These are phyloP conservation scores for Pilophorus perplexus DNA, from an alignment of 2,888 invertebrate genomes.

Conservation along the genomic window DNA sequence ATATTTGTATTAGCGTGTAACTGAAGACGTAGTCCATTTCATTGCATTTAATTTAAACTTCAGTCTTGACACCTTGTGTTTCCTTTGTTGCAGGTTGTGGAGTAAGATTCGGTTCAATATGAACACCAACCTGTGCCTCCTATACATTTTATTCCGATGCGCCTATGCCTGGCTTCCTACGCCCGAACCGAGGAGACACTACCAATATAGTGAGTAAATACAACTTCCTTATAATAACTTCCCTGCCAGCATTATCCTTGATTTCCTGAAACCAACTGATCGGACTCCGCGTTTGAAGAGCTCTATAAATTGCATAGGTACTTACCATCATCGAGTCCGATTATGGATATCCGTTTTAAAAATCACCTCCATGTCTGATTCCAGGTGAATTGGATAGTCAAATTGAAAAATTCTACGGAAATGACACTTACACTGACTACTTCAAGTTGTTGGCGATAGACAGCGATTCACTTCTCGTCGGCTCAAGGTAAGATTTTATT, in stretches of 20 bases:
- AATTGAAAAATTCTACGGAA: conserved; percentile 74
- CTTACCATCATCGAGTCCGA: too few species aligned
- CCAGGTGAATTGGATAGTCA: conserved; percentile 66
- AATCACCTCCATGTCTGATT: too few species aligned
- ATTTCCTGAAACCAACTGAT: too few species aligned
- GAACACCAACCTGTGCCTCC: conserved; percentile 29
- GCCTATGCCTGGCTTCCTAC: conserved; percentile 41
- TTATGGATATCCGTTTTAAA: too few species aligned
- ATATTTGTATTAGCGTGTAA: too few species aligned
- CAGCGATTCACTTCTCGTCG: conserved; percentile 80
- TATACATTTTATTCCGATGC: conserved; percentile 31
- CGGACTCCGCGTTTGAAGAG: too few species aligned
- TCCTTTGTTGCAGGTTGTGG: conserved; percentile 23
- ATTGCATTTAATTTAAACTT: too few species aligned
- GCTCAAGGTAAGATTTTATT: conserved; percentile 76
- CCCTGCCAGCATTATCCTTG: neutral
- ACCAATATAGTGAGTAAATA: conserved; percentile 35
- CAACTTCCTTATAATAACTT: neutral
- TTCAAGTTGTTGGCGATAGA: conserved; percentile 87
- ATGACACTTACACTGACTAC: conserved; percentile 75
- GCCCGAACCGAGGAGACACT: conserved; percentile 40
- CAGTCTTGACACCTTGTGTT: too few species aligned
- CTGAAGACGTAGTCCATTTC: too few species aligned
- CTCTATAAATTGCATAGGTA: too few species aligned
- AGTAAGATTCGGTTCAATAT: conserved; percentile 32